phyloP scores from a whole-genome alignment of 2,797 vertebrate genomes.

The Peromyscus aztecus region DNA sequence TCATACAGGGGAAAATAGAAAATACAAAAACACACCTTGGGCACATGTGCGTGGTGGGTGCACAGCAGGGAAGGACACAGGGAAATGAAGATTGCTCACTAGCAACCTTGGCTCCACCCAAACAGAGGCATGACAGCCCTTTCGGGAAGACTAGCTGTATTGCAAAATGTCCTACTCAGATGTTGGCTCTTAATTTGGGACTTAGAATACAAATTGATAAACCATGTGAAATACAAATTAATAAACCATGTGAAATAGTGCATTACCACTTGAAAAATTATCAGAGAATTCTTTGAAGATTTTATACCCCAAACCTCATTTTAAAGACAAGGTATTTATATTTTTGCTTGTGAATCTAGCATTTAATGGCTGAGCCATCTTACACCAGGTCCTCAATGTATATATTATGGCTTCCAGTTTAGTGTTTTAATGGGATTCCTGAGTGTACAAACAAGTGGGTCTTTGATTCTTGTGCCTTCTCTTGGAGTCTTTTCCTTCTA shows the following conservation, averaged over 20 bases:
- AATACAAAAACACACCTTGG: not conserved
- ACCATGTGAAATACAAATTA: not conserved
- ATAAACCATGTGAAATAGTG: not conserved
- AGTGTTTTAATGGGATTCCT: not conserved
- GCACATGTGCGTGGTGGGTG: not conserved
- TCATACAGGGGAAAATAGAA: slow-evolving; percentile 14
- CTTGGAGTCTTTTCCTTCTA: not conserved
- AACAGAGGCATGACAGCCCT: not conserved
- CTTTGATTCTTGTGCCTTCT: not conserved
- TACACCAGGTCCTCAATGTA: not conserved
- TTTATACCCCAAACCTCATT: not conserved
- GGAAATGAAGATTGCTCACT: not conserved
- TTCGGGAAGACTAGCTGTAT: not conserved
- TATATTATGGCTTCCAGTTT: not conserved
- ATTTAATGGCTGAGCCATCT: not conserved
- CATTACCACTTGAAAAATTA: not conserved
- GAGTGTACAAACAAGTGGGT: not conserved
- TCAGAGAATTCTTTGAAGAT: slow-evolving; percentile 21
- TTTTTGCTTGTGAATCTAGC: not conserved
- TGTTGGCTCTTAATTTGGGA: not conserved
- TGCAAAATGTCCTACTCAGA: not conserved
- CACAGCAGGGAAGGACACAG: too few relatives aligned
- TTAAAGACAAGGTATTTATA: slow-evolving; percentile 5
- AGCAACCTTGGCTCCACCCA: not conserved
- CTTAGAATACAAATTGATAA: not conserved